phyloP scores from a whole-genome alignment of 2,113 vertebrate genomes.

The Ovibos moschatus region DNA sequence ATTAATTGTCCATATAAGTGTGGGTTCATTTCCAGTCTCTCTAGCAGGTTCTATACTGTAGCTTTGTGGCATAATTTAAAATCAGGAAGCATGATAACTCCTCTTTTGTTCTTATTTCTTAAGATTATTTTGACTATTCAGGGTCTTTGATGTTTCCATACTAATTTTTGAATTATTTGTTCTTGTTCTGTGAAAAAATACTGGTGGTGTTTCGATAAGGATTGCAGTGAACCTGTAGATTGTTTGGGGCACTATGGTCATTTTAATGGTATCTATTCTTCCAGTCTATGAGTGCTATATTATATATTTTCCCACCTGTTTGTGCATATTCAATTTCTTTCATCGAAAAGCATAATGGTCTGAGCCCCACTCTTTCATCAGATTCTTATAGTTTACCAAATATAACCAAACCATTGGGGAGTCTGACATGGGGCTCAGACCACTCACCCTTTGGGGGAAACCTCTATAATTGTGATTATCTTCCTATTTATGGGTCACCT shows the following conservation, averaged over 20 bases:
- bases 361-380: neutral
- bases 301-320: neutral
- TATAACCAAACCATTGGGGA: neutral
- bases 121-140: neutral
- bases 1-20: neutral
- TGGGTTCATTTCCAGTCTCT: neutral
- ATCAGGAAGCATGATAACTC: neutral
- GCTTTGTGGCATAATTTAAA: neutral
- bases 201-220: neutral
- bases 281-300: neutral
- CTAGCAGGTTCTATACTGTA: neutral
- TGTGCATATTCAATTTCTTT: neutral
- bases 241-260: neutral
- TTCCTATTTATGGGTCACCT: neutral
- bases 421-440: neutral
- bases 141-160: neutral
- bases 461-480: neutral
- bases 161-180: neutral
- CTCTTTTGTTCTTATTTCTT: neutral
- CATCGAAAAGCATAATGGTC: neutral
- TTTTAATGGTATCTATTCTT: neutral
- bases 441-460: neutral
- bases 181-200: neutral
- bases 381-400: neutral
- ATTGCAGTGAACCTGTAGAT: neutral